A percentile compares a stretch with the other conserved stretches of the same genome.
Evolutionary conservation across 2,113 vertebrate genomes (phyloP).

Genomic region (Chamaea fasciata): DNA sequence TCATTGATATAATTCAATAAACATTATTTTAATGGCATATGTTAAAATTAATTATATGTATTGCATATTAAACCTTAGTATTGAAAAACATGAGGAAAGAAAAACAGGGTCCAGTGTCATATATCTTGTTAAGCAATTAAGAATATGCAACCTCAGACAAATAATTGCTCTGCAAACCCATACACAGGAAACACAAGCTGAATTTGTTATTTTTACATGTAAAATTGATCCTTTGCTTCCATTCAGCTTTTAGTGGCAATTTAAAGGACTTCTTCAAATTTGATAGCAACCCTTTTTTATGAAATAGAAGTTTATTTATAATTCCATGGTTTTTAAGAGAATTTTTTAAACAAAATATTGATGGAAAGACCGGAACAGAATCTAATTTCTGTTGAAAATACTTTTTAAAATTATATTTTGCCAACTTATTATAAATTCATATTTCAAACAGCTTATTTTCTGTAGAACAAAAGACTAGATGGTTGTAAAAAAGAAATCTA

Average conservation of each 20-base stretch:
- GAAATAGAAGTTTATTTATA: background rate
- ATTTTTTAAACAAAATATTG: background rate
- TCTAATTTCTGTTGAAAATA: background rate
- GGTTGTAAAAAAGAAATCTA: background rate
- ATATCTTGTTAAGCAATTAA: background rate
- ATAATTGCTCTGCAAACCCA: background rate
- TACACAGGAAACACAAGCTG: background rate
- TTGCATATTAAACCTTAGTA: background rate
- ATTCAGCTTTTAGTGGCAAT: background rate
- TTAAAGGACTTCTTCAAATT: background rate
- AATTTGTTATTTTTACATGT: background rate
- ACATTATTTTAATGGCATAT: background rate
- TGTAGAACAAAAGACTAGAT: background rate
- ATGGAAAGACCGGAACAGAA: background rate
- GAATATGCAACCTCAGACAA: background rate
- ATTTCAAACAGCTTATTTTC: background rate
- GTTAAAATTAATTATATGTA: background rate
- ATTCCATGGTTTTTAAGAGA: background rate
- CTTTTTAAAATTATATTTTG: background rate
- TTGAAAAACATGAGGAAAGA: background rate
- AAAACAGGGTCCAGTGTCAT: background rate
- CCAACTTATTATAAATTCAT: background rate
- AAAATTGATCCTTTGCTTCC: background rate
- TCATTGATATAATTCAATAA: background rate
- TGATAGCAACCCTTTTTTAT: background rate